Base-by-base conservation (phyloP, 2,113 vertebrate species). In the Neotragus moschatus region DNA sequence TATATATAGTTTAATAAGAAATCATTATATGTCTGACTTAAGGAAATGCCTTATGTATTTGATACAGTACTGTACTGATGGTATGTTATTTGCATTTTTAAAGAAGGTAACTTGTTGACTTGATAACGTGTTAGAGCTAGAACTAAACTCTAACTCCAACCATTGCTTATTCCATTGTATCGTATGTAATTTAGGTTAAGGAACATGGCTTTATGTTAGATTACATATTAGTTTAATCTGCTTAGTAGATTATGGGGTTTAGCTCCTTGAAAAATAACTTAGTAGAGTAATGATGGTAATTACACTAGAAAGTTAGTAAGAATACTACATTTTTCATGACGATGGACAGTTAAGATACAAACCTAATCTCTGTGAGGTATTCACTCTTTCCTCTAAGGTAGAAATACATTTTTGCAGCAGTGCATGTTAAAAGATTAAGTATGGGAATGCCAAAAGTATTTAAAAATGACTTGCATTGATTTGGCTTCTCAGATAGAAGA, bases 401-500 rank as follows among this genome's bases (percentile, higher is more conserved):
- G 43, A 92, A 94, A 79, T 85, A 85, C 7, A 87, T 28, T 43
- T 84, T 90, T 92, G 5, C 23, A 87, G 3, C 49, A 4, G 56
- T 66, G 1, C 9, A 88, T 90, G 28, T 33, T 86, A 60, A 96
- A 79, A 25, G 26, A 70, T 80, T 94, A 90, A 63, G 15, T 61
- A 25, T 61, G 33, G 58, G 30, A 77, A 90, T 60, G 16, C 19
- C 25, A 88, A 70, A 10, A 88, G 23, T 94, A 79, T 85, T 92
- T 90, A 30, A 88, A 95, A 93, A 55, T 80, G 5, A 53, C 14
- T 91, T 90, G 33, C 15, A 58, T 84, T 75, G 70, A 91, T 88
- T 90, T 97, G 86, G 21, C 0, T 49, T 97, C 92, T 95, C 21
- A 93, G 70, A 96, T 93, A 17, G 43, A 94, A 94, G 73, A 94